Base-by-base conservation (phyloP, 2,888 invertebrate genomes). In the Byasa hedistus region DNA sequence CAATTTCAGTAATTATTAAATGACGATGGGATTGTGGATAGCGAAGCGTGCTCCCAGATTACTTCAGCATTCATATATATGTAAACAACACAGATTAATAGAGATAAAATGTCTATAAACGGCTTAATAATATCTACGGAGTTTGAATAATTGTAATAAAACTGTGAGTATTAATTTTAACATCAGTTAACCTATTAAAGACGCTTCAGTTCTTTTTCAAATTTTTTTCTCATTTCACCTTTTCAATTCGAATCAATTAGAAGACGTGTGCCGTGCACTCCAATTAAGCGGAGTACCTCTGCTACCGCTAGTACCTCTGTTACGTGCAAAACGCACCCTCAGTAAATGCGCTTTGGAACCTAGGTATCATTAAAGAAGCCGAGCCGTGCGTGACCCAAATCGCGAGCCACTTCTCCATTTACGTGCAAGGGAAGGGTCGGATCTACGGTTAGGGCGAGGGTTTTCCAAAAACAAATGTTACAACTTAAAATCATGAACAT, bases 341-440 rank as follows among this genome's bases (percentile, higher is more conserved):
- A 63, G 66, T 32, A 48, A 66, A 55, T 58, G 58, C 58, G 22
- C 57, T 58, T 57, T 19, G 22, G 44, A 44, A 48, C 61, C 32
- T 32, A 23, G 55, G 56, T 60, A 51, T 60, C 54, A 60, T 65
- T 63, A 63, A 63, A 62, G 60, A 56, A 56, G 63, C 56, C 24
- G 22, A 55, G 44, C 19, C 55, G 24, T 60, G 57, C 56, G 59
- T 67, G 66, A 63, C 66, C 66, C 55, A 63, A 60, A 60, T 67
- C 48, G 51, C 24, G 21, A 15, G 36, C 24, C 63, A 59, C 59
- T 66, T 32, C 22, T 55, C 59, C 32, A 63, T 59, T 55, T 59
- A 66, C 21, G 39, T 61, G 19, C 27, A 55, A 22, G 19, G 23
- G 19, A 55, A 54, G 44, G 24, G 44, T n/a, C 27, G 22, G 27